Base-by-base conservation (phyloP, 2,113 vertebrate genomes). In the Gobiocypris rarus region DNA sequence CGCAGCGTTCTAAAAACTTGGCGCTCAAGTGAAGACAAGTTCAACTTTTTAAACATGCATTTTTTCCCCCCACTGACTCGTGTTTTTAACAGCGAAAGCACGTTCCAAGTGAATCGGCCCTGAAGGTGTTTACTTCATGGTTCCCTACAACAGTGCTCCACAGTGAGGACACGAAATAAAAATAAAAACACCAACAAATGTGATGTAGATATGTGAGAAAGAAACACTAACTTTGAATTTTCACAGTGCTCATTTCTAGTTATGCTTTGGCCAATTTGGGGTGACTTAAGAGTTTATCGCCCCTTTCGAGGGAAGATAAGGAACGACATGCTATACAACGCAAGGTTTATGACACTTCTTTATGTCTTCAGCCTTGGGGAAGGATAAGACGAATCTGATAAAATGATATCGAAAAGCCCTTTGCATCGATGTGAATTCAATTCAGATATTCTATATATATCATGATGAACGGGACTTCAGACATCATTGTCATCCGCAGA, bases 191-290 rank as follows among this genome's bases (percentile, higher is more conserved):
- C 52, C 52, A 54, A 54, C 52, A 22, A 54, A 54, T 54, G 8
- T 7, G 50, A 75, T 34, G 14, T 11, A 17, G 56, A 74, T n/a
- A 15, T 1, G 50, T 59, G 26, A 65, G 31, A 59, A 43, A 75
- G 50, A 75, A 59, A 83, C 17, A 14, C 1, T 34, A 31, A 50
- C 63, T 80, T 83, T 43, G 52, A 50, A 69, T 74, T 24, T 78
- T 86, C 81, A 88, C 84, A 81, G 76, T 88, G 84, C 81, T 75
- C 31, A 81, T 61, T 61, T 85, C 83, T 83, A 56, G 73, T 73
- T 83, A 75, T 70, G 73, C 69, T 83, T 61, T 63, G 79, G 54
- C 67, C 63, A 61, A 82, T 70, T 82, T 56, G 80, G 48, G 80
- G 80, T 82, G 80, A 56, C 31, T 82, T 71, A 52, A 4, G 10